Evolutionary conservation across 2,797 vertebrate species (phyloP).

Genomic region (Sphenopsis melanotis): DNA sequence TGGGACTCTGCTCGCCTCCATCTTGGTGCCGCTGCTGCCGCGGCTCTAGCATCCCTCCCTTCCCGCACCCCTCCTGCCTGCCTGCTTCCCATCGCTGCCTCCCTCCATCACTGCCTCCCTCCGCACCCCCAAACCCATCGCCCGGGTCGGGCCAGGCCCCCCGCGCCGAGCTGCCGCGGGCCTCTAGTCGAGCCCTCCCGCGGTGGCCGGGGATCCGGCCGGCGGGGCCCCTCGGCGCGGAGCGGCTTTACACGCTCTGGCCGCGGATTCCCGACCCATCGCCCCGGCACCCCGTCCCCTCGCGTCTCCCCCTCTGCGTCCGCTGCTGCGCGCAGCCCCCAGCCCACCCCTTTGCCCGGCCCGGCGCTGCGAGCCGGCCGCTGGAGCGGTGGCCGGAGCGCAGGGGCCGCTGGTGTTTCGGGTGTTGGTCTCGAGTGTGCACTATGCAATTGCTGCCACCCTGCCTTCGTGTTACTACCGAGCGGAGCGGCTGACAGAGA

Average conservation of each 20-base stretch:
- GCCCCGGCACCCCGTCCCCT: neutral
- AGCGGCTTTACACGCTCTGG: neutral
- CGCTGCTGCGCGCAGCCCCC: neutral
- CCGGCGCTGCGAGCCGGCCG: neutral
- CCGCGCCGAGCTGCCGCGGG: neutral
- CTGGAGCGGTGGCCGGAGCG: neutral
- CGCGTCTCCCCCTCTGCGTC: neutral
- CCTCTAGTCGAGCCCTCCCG: neutral
- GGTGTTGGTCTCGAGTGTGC: neutral
- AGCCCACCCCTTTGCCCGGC: too few relatives aligned
- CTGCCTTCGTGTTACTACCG: neutral
- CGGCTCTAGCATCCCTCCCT: neutral
- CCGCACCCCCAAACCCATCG: neutral
- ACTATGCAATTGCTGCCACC: constrained; percentile 50
- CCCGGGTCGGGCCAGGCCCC: neutral
- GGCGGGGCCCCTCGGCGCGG: neutral
- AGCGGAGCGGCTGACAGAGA: neutral
- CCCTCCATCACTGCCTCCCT: neutral
- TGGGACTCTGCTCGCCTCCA: constrained; percentile 39
- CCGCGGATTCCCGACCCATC: neutral
- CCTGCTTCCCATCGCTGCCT: neutral
- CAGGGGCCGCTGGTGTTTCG: neutral
- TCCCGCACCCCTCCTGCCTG: neutral
- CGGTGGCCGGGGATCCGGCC: neutral
- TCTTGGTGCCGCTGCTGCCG: constrained; percentile 42